These are phyloP conservation scores for Gnathochromis pfefferi DNA, from an alignment of 2,113 vertebrate genomes.

Conservation along the genomic window DNA sequence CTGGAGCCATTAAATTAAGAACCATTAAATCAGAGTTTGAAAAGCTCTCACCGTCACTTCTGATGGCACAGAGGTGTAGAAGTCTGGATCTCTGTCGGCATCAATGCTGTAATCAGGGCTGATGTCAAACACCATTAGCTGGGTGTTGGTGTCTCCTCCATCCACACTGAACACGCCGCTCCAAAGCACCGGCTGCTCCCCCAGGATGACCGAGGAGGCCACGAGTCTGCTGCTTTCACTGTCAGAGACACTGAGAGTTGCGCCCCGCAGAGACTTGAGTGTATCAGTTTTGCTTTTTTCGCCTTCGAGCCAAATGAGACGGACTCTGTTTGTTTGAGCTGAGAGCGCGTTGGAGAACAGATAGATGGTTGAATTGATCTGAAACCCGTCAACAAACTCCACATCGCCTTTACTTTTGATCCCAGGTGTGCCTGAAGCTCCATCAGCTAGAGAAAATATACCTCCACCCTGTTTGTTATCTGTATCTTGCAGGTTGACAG, in stretches of 20 bases:
- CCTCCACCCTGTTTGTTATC: accelerated
- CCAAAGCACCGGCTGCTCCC: not conserved
- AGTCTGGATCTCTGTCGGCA: no score
- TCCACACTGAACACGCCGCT: not conserved
- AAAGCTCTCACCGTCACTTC: no score
- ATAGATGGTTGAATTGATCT: accelerated
- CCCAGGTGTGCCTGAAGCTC: no score
- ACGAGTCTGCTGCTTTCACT: accelerated
- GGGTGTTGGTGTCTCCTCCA: no score
- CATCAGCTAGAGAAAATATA: not conserved
- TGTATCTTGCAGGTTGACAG: accelerated
- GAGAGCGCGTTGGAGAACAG: accelerated
- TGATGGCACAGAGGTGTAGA: no score
- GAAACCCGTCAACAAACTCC: no score
- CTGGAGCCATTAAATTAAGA: not conserved
- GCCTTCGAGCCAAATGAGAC: no score
- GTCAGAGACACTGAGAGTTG: accelerated
- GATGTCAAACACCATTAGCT: no score
- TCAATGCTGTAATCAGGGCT: no score
- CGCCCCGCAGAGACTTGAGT: not conserved
- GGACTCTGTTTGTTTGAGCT: accelerated
- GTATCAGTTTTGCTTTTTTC: not conserved
- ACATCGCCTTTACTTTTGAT: no score
- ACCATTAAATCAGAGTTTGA: no score
- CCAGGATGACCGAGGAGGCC: not conserved